Evolutionary conservation across 1,140 invertebrate genomes (phyloP).

Genomic region (Panulirus ornatus): DNA sequence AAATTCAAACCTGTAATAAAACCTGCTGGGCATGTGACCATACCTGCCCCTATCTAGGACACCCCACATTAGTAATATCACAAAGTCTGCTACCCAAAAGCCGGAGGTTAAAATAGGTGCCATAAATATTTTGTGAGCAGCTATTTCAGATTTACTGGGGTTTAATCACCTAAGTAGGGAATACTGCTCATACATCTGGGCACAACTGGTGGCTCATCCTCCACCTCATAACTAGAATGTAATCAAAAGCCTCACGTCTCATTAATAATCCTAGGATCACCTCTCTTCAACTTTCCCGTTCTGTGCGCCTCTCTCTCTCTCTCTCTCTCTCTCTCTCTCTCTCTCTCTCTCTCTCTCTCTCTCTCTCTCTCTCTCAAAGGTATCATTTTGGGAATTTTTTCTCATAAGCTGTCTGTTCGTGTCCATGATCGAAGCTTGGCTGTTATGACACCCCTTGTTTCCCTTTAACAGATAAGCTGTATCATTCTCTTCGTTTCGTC

Average conservation of each 20-base stretch:
- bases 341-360: slow-evolving; percentile 23
- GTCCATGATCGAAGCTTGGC: background rate
- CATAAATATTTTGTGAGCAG: background rate
- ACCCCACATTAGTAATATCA: background rate
- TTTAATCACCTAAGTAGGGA: no score
- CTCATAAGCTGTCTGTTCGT: background rate
- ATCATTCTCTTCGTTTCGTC: no score
- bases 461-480: background rate
- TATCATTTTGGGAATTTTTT: background rate
- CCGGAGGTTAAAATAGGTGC: background rate
- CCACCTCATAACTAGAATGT: background rate
- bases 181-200: no score
- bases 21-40: background rate
- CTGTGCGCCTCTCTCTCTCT: no score
- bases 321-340: slow-evolving; percentile 23
- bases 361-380: background rate
- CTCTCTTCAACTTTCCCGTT: background rate
- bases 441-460: background rate
- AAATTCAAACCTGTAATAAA: no score
- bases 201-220: background rate
- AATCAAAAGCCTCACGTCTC: no score
- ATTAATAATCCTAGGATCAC: background rate
- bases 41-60: background rate
- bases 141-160: no score
- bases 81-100: no score